Percentiles rank a stretch among this genome's conserved stretches.
Conservation (phyloP, 1,140 invertebrate species). For the Thaumatotibia leucotreta region DNA sequence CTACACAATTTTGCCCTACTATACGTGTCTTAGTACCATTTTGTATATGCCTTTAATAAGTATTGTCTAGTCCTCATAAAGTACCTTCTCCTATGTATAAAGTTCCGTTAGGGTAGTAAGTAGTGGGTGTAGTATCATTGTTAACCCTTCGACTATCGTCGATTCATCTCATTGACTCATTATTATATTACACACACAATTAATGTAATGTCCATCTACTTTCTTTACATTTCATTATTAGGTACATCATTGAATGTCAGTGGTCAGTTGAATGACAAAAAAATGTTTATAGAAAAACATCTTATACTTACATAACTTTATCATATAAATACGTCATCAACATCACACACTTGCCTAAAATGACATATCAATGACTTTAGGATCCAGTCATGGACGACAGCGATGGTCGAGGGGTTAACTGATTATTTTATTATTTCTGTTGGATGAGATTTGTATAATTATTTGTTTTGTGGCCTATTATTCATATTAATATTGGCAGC, state of each 20-base stretch:
- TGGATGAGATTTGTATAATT: background rate
- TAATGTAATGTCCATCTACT: too few species aligned
- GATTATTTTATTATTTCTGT: background rate
- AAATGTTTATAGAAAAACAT: too few species aligned
- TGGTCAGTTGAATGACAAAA: too few species aligned
- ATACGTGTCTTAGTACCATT: too few species aligned
- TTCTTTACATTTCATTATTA: too few species aligned
- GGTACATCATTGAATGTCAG: too few species aligned
- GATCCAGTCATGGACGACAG: background rate
- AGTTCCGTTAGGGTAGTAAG: background rate
- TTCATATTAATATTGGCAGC: background rate
- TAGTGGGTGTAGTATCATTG: too few species aligned
- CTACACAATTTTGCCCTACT: too few species aligned
- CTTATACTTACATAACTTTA: too few species aligned
- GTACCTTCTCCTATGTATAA: constrained; percentile 5
- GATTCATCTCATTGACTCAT: background rate
- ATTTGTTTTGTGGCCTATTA: background rate
- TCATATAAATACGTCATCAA: too few species aligned
- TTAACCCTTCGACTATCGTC: background rate
- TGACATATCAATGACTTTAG: background rate
- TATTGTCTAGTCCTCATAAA: constrained; percentile 5
- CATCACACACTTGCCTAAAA: background rate
- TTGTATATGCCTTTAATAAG: constrained; percentile 11
- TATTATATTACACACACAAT: background rate
- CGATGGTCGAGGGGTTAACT: background rate